Evolutionary conservation across 2,888 invertebrate genomes (phyloP).

Genomic region (Cantharis rufa): DNA sequence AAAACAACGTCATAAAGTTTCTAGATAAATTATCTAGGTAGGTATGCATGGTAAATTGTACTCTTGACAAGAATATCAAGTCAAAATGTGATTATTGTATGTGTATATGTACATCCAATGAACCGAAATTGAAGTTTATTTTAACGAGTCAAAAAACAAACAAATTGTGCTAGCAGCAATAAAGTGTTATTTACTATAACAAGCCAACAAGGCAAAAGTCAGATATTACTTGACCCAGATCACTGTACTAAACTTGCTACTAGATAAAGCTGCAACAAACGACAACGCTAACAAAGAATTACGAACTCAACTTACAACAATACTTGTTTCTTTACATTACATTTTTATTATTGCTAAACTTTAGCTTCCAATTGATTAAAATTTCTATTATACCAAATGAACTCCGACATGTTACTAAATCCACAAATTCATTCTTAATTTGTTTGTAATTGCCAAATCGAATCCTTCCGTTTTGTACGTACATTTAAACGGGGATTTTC

Average conservation of each 20-base stretch:
- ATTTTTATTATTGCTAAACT: background rate
- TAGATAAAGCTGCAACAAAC: slow-evolving; percentile 24
- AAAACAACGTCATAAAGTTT: slow-evolving; percentile 24
- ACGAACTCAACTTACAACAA: slow-evolving; percentile 9
- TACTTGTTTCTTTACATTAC: background rate
- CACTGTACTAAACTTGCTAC: slow-evolving; percentile 16
- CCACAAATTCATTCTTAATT: background rate
- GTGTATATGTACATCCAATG: background rate
- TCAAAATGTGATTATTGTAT: background rate
- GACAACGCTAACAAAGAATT: slow-evolving; percentile 30
- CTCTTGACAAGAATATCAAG: background rate
- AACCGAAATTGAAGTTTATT: background rate
- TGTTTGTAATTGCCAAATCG: background rate
- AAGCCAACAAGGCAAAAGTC: slow-evolving; percentile 6
- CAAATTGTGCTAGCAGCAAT: background rate
- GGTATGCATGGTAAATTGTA: slow-evolving; percentile 11
- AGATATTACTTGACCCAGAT: slow-evolving; percentile 9
- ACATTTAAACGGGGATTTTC: background rate
- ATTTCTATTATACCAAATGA: background rate
- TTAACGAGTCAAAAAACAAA: background rate
- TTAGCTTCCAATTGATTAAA: background rate
- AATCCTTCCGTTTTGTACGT: background rate
- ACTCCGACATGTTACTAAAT: background rate
- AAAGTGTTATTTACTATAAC: slow-evolving; percentile 12
- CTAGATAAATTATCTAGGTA: slow-evolving; percentile 18